A percentile compares a stretch with the other conserved stretches of the same genome.
Evolutionary conservation across 2,797 vertebrate genomes (phyloP).

Genomic region (Phyllotis vaccarum): DNA sequence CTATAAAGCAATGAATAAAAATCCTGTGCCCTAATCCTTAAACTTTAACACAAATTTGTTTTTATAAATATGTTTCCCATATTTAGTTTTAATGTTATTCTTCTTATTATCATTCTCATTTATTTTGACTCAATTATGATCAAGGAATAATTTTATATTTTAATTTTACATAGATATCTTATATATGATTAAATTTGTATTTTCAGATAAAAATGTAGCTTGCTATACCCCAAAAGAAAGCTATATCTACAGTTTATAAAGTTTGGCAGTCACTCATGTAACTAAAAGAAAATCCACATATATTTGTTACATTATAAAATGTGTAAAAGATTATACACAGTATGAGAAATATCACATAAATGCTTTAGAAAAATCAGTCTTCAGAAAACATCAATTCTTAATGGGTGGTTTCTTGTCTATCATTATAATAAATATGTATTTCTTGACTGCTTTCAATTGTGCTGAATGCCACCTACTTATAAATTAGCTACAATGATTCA

Average conservation of each 20-base stretch:
- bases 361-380: constrained; percentile 34
- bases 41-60: neutral
- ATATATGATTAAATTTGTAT: neutral
- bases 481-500: constrained; percentile 33
- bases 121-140: constrained; percentile 39
- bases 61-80: neutral
- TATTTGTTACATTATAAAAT: constrained; percentile 71
- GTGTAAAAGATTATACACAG: constrained; percentile 53
- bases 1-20: constrained; percentile 23
- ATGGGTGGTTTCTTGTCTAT: constrained; percentile 5
- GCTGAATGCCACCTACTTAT: constrained; percentile 21
- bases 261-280: constrained; percentile 59
- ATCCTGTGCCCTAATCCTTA: neutral
- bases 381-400: constrained; percentile 69
- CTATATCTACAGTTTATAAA: constrained; percentile 52
- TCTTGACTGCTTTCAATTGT: constrained; percentile 56
- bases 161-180: neutral
- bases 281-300: constrained; percentile 37
- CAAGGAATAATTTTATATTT: neutral
- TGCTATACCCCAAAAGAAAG: neutral
- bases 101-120: neutral
- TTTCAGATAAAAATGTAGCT: constrained; percentile 40
- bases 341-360: constrained; percentile 72
- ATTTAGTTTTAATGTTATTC: constrained; percentile 31
- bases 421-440: constrained; percentile 69